phyloP scores from a whole-genome alignment of 2,888 invertebrate genomes.

The Pristionchus mayeri region DNA sequence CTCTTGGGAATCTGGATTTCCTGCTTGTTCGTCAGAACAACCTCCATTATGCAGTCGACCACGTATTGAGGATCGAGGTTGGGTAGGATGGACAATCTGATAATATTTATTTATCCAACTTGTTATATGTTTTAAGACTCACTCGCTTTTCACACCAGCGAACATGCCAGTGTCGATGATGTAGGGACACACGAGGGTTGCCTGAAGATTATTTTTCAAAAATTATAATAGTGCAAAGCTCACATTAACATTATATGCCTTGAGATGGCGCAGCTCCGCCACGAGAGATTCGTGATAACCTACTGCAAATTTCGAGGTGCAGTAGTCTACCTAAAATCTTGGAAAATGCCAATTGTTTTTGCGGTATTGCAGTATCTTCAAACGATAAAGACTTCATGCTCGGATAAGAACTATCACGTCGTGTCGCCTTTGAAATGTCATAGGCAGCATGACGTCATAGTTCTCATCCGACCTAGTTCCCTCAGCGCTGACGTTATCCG shows the following conservation, averaged over 20 bases:
- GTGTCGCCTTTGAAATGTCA: too few species aligned
- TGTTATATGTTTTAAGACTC: neutral
- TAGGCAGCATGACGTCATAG: too few species aligned
- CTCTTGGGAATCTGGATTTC: neutral
- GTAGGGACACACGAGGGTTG: constrained; percentile 93
- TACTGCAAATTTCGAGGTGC: constrained; percentile 4
- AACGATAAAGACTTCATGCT: too few species aligned
- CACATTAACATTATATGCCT: constrained; percentile 32
- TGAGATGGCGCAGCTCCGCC: constrained; percentile 80
- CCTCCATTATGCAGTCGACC: constrained; percentile 87
- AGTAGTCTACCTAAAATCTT: neutral
- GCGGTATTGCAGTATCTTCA: too few species aligned
- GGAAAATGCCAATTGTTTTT: too few species aligned
- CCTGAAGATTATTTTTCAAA: constrained; percentile 78
- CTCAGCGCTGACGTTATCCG: too few species aligned
- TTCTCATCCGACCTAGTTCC: too few species aligned
- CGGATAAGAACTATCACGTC: too few species aligned
- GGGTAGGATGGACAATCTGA: constrained; percentile 60
- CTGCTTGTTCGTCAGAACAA: constrained; percentile 83
- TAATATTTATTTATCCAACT: neutral
- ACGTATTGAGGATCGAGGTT: constrained; percentile 87
- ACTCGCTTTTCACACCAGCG: constrained; percentile 86
- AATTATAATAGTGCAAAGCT: too few species aligned
- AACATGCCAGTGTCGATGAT: constrained; percentile 99
- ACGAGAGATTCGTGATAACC: neutral